Base-by-base conservation (phyloP, 2,113 vertebrate species). In the Noturus placidus region DNA sequence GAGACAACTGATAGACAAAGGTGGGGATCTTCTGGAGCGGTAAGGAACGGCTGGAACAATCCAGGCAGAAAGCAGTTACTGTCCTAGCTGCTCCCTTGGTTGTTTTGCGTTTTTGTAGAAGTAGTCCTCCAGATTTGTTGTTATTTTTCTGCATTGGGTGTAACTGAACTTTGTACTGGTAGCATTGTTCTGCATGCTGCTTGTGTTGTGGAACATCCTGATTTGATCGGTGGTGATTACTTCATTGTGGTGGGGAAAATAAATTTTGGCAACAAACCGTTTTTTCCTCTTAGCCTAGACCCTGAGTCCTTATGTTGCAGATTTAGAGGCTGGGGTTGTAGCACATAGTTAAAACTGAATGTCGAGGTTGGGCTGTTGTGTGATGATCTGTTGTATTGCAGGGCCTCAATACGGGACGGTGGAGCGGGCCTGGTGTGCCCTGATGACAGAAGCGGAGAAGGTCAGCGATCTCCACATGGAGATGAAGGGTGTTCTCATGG, bases 401-500 rank as follows among this genome's bases (percentile, higher is more conserved):
- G 98, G 98, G 33, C 98, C 98, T 50, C 98, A 99, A 94, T 99
- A 99, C 17, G 98, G 98, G 69, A 96, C 98, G 0, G 90, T 99
- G 95, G 98, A 99, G 95, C 96, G 95, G 86, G 97, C 97, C 52
- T 99, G 98, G 98, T 89, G 94, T 1, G 96, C 97, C 10, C 89
- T 99, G 92, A 97, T 97, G 97, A 95, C 95, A 0, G 98, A 99
- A 94, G 97, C 98, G 0, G 98, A 99, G 95, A 97, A 95, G 93
- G 98, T 99, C 87, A 99, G 98, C 82, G 98, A 99, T 90, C 96
- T 99, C 83, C 98, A 99, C 93, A 95, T 99, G 92, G 97, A 99
- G 87, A 96, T 99, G 92, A 99, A 98, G 92, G 87, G 95, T 30
- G 93, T 95, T 0, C 92, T 99, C 91, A 99, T 99, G 98, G 96